These are phyloP conservation scores for Ptilodon capucinus DNA, from an alignment of 2,888 invertebrate genomes.

Conservation along the genomic window DNA sequence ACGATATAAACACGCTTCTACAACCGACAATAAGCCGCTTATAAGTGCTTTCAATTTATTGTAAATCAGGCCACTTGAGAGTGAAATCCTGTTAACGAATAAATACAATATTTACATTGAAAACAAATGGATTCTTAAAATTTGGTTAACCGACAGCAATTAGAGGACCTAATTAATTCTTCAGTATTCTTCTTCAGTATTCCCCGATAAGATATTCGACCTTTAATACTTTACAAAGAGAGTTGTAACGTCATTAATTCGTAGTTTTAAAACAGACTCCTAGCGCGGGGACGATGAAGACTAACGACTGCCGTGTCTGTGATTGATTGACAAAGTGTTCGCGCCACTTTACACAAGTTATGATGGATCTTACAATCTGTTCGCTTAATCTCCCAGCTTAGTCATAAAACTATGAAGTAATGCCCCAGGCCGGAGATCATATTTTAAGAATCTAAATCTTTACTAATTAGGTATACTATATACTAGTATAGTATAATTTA, in stretches of 20 bases:
- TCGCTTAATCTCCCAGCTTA: background rate
- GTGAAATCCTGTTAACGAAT: background rate
- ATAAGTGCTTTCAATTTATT: slow-evolving; percentile 21
- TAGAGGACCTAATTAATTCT: no score
- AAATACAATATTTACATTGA: background rate
- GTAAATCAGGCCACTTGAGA: slow-evolving; percentile 9
- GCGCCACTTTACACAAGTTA: background rate
- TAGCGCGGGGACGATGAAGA: slow-evolving; percentile 20
- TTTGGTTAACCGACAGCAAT: no score
- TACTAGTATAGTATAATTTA: no score
- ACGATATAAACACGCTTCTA: background rate
- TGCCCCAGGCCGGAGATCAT: no score
- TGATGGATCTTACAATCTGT: background rate
- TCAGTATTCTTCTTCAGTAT: no score
- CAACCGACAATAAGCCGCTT: slow-evolving; percentile 31
- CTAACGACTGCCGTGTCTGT: slow-evolving; percentile 20
- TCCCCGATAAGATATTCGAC: no score
- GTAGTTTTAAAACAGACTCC: background rate
- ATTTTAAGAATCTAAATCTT: no score
- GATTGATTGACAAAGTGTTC: slow-evolving; percentile 18
- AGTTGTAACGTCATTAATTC: background rate
- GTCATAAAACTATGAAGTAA: background rate
- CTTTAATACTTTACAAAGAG: no score
- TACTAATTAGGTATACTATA: no score
- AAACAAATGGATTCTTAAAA: background rate